Evolutionary conservation across 2,113 vertebrate species (phyloP).

Genomic region (Chaetodon auriga): DNA sequence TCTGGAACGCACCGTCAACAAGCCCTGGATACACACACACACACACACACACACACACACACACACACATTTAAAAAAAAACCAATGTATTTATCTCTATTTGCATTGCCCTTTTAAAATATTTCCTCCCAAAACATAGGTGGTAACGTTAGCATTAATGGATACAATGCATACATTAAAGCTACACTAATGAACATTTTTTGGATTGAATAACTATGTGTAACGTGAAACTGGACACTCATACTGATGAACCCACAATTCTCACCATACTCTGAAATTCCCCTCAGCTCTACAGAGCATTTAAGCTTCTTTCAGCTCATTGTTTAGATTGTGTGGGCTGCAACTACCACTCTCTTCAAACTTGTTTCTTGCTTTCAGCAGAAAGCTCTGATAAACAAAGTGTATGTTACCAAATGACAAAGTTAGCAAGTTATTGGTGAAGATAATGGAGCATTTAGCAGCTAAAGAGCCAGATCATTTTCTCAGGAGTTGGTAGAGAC

Average conservation of each 20-base stretch:
- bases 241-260: background rate
- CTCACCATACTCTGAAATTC: background rate
- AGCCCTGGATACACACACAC: slow-evolving; percentile 82
- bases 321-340: background rate
- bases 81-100: too few species aligned
- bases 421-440: background rate
- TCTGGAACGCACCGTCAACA: slow-evolving; percentile 87
- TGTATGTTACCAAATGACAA: background rate
- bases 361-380: too few species aligned
- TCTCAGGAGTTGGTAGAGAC: background rate
- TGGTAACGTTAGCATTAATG: background rate
- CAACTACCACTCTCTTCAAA: background rate
- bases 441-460: background rate
- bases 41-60: background rate
- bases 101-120: too few species aligned
- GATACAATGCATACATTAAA: background rate
- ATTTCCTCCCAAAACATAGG: background rate
- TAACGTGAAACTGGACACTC: background rate
- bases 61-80: too few species aligned
- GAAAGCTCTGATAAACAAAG: background rate
- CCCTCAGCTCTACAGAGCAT: too few species aligned
- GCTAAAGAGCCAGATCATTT: background rate
- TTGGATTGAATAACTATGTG: background rate
- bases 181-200: background rate
- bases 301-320: background rate